Conservation (phyloP, 2,797 vertebrate species). For the Scolopax rusticola region DNA sequence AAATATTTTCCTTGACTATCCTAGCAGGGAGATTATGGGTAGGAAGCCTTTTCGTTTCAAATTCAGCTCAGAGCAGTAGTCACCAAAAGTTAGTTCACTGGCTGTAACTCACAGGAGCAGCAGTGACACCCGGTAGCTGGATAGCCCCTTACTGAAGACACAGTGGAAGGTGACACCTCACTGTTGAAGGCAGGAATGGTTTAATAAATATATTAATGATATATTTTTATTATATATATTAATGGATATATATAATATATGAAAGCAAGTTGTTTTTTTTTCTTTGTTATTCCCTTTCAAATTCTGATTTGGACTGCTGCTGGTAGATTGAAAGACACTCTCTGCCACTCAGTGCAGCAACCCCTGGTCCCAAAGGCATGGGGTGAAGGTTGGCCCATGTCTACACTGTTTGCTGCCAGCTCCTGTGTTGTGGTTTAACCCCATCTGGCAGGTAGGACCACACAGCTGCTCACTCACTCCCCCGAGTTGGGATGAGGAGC, state of each 20-base stretch:
- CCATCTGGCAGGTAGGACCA: background rate
- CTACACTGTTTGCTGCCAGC: background rate
- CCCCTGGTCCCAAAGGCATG: background rate
- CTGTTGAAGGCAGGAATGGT: background rate
- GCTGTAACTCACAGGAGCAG: background rate
- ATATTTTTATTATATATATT: no score
- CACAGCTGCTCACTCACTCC: background rate
- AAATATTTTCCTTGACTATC: constrained; percentile 5
- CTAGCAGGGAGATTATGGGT: background rate
- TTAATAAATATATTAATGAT: background rate
- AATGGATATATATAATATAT: background rate
- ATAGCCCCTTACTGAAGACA: background rate
- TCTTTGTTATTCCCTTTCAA: background rate
- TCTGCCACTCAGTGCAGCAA: background rate
- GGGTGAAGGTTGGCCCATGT: background rate
- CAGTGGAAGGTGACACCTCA: background rate
- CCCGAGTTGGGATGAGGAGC: background rate
- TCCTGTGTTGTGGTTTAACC: background rate
- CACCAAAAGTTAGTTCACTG: background rate
- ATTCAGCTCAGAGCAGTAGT: background rate
- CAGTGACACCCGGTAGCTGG: background rate
- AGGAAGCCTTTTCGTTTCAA: background rate
- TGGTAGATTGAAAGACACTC: background rate
- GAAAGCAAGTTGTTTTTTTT: background rate
- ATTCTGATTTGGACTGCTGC: background rate